Percentiles rank a stretch among this genome's conserved stretches.
phyloP scores from a whole-genome alignment of 2,888 invertebrate species.

The Chrysolina americana region DNA sequence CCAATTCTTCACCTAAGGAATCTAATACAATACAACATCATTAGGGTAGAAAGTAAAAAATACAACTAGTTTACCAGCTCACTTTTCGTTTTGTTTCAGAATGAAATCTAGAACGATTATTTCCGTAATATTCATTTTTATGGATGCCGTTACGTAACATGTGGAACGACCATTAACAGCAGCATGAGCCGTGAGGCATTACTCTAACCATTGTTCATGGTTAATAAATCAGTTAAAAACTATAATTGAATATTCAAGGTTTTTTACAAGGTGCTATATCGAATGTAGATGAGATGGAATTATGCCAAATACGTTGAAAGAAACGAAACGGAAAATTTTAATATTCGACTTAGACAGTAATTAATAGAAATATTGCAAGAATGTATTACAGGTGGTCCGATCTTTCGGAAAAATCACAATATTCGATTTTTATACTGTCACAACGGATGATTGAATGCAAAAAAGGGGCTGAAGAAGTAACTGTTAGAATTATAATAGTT shows the following conservation, averaged over 20 bases:
- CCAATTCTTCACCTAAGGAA: constrained; percentile 6
- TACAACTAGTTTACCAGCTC: constrained; percentile 34
- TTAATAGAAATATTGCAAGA: too few relatives aligned
- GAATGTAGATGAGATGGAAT: constrained; percentile 7
- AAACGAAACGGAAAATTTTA: not conserved
- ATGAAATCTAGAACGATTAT: constrained; percentile 39
- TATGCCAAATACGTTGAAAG: not conserved
- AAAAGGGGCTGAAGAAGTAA: too few relatives aligned
- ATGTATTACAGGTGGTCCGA: too few relatives aligned
- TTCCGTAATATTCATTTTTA: constrained; percentile 36
- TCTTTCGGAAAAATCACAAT: too few relatives aligned
- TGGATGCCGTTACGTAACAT: constrained; percentile 30
- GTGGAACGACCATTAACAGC: constrained; percentile 17
- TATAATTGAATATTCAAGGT: constrained; percentile 28
- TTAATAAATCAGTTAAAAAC: constrained; percentile 9
- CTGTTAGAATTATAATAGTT: too few relatives aligned
- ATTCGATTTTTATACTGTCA: too few relatives aligned
- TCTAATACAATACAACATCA: constrained; percentile 23
- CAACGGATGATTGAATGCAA: too few relatives aligned
- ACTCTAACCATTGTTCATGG: constrained; percentile 11
- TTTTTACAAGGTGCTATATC: constrained; percentile 17
- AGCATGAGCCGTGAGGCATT: constrained; percentile 16
- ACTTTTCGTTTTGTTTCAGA: constrained; percentile 37
- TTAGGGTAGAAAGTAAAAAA: constrained; percentile 40
- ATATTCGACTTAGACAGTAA: not conserved